These are phyloP conservation scores for Siniperca undulata DNA, from an alignment of 2,797 vertebrate genomes.

Conservation along the genomic window DNA sequence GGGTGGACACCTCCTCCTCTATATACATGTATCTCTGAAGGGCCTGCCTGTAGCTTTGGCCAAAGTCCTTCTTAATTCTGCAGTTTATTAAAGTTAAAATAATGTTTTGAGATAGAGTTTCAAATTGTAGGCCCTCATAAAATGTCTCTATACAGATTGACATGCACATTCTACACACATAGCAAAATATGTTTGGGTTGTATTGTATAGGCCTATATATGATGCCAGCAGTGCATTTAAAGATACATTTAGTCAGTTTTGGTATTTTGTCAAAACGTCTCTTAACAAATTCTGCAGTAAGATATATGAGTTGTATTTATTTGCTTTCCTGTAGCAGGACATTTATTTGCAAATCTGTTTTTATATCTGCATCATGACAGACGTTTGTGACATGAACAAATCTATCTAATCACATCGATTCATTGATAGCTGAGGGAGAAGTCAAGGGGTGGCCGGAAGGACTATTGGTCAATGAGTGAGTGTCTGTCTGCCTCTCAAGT, in stretches of 20 bases:
- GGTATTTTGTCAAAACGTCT: not conserved
- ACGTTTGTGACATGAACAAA: slow-evolving; percentile 28
- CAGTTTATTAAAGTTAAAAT: not conserved
- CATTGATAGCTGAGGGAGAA: slow-evolving; percentile 55
- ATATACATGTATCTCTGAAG: not conserved
- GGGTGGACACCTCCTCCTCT: slow-evolving; percentile 24
- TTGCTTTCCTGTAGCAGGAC: not conserved
- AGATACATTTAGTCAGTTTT: not conserved
- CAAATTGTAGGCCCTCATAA: not conserved
- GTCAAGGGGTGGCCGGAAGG: slow-evolving; percentile 65
- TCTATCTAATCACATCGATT: slow-evolving; percentile 30
- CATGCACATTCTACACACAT: not conserved
- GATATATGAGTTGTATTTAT: not conserved
- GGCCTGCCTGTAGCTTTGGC: too few relatives aligned
- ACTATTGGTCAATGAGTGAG: slow-evolving; percentile 66
- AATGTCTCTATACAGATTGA: too few relatives aligned
- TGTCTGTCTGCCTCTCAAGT: slow-evolving; percentile 60
- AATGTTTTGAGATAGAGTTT: not conserved
- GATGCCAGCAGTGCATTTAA: not conserved
- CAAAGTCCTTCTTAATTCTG: not conserved
- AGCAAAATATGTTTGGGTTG: not conserved
- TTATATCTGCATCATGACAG: slow-evolving; percentile 21
- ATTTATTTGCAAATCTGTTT: not conserved
- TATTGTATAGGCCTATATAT: not conserved
- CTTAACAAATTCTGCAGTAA: not conserved